Percentiles rank a stretch among this genome's conserved stretches.
These are phyloP conservation scores for Eonycteris spelaea DNA, from an alignment of 2,113 vertebrate species.

Conservation along the genomic window DNA sequence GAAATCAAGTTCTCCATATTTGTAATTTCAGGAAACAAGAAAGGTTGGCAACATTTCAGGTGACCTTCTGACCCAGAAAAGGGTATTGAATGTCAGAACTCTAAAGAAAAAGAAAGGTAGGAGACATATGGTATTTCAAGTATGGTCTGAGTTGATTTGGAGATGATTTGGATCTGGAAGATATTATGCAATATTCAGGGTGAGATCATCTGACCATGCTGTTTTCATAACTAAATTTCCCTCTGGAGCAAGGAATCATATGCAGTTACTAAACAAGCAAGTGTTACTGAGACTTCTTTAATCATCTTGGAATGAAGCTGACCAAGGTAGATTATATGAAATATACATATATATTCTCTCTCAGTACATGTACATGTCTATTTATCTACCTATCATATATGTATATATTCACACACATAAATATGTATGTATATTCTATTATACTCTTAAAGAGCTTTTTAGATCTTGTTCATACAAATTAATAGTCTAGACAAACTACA, in stretches of 20 bases:
- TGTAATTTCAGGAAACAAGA: conserved; percentile 65
- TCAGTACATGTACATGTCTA: background rate
- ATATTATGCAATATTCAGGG: conserved; percentile 62
- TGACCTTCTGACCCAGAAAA: conserved; percentile 57
- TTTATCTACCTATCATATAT: background rate
- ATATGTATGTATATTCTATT: background rate
- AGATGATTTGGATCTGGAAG: conserved; percentile 60
- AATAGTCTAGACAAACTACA: background rate
- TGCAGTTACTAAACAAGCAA: conserved; percentile 68
- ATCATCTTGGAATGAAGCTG: conserved; percentile 66
- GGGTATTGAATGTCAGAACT: conserved; percentile 59
- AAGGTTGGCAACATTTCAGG: conserved; percentile 70
- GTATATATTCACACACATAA: background rate
- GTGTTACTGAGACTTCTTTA: conserved; percentile 26
- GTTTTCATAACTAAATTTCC: conserved; percentile 71
- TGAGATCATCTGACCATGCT: conserved; percentile 65
- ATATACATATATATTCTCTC: background rate
- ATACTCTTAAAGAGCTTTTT: background rate
- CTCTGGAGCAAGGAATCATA: conserved; percentile 67
- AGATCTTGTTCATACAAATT: background rate
- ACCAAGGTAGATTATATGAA: background rate
- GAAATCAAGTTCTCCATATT: conserved; percentile 68
- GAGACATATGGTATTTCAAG: conserved; percentile 77
- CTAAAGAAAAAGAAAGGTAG: conserved; percentile 42
- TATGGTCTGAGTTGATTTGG: conserved; percentile 59